Evolutionary conservation across 92 coral and sea anemone species (phyloP), one percentile per base, ranked within the genome.

Genomic region (Paragorgia papillata): DNA sequence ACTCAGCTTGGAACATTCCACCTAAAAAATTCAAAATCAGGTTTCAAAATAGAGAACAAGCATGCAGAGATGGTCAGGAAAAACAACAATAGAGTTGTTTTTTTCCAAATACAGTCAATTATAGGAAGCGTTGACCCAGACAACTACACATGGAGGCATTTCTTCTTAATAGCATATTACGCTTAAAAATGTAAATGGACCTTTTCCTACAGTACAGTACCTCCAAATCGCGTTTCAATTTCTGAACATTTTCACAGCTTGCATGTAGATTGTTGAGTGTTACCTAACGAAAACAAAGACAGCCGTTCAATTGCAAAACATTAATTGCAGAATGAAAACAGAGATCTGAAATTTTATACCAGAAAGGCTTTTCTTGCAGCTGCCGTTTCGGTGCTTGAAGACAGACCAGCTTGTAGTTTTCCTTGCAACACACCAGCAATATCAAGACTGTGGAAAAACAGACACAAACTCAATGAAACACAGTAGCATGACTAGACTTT

Each of bases 391-490:
- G 95, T 90, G 20, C 92, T 87, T 28, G 97, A 85, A 9, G 98
- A 90, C 18, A 86, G 77, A 35, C 93, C 97, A 41, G 92, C 97
- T 66, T 94, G 98, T 17, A 94, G 83, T 80, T 94, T 94, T 27
- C 98, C 98, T 90, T 94, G 98, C 7, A 94, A 62, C 86, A 94
- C 88, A 59, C 96, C 98, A 5, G 98, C 83, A 15, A 94, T 84
- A 79, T 94, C 98, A 28, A 90, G 84, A 60, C 98, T 94, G 80
- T 17, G 9, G 19, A 25, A 25, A 51, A 30, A 32, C 39, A 54
- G 34, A 0, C 1, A 21, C 17, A 25, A 40, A 9, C 0, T 17
- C 73, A n/a, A n/a, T 33, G 46, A 13, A 2, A 66, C 50, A 17
- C 73, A 66, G 2, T 31, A 18, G n/a, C 22, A 62, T 62, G n/a